Percentiles rank a stretch among this genome's conserved stretches.
phyloP scores from a whole-genome alignment of 1,140 invertebrate species.

The Sitodiplosis mosellana region DNA sequence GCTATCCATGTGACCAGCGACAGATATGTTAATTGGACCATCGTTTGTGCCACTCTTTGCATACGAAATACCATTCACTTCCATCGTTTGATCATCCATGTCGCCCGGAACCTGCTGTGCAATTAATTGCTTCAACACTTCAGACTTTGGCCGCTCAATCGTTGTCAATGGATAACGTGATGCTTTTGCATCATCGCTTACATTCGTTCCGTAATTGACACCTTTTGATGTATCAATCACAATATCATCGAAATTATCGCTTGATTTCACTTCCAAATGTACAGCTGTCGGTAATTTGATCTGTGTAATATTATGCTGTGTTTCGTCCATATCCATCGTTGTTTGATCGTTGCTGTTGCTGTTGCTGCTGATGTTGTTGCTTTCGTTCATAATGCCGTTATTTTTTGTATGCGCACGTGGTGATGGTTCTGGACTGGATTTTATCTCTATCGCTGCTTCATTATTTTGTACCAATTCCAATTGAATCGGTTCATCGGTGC shows the following conservation, averaged over 20 bases:
- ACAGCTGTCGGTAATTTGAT: neutral
- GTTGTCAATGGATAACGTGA: conserved; percentile 33
- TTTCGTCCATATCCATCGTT: neutral
- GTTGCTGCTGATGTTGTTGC: neutral
- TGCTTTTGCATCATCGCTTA: conserved; percentile 38
- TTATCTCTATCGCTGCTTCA: neutral
- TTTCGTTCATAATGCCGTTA: neutral
- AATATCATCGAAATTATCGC: neutral
- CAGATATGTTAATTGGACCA: conserved; percentile 1
- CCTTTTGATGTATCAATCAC: conserved; percentile 6
- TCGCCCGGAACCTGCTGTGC: conserved; percentile 14
- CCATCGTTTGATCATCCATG: neutral
- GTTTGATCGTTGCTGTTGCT: neutral
- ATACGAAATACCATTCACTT: neutral
- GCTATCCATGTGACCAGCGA: neutral
- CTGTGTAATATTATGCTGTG: too few species aligned
- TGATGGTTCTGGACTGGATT: neutral
- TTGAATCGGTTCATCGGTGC: too few species aligned
- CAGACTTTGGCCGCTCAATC: conserved; percentile 32
- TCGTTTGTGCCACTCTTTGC: neutral
- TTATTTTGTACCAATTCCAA: too few species aligned
- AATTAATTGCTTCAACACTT: conserved; percentile 32
- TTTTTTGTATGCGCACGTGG: neutral
- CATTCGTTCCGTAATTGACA: conserved; percentile 32
- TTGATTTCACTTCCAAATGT: neutral